These are phyloP conservation scores for Oscheius sp. DNA, from an alignment of 2,888 invertebrate genomes.

Conservation along the genomic window DNA sequence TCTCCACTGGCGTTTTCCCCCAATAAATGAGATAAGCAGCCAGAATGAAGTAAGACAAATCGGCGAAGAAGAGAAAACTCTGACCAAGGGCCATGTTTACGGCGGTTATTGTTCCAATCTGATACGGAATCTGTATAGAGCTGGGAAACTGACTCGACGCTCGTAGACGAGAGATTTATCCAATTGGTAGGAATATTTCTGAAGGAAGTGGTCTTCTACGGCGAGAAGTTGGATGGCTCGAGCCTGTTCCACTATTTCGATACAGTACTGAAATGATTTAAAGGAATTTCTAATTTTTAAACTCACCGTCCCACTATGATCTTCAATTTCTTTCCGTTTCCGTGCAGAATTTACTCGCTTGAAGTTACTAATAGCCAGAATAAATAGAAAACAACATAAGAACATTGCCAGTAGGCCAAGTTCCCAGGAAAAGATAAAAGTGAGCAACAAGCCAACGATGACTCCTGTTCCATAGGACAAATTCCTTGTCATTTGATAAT, in stretches of 20 bases:
- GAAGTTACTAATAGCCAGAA: constrained; percentile 40
- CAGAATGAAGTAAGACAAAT: constrained; percentile 44
- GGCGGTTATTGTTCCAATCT: constrained; percentile 43
- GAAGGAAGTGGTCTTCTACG: constrained; percentile 70
- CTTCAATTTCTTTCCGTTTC: constrained; percentile 42
- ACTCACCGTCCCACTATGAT: constrained; percentile 38
- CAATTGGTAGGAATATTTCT: constrained; percentile 63
- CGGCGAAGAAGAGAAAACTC: constrained; percentile 47
- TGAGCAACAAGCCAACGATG: constrained; percentile 40
- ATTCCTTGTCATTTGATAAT: constrained; percentile 2
- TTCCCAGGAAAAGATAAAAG: constrained; percentile 51
- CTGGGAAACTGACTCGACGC: constrained; percentile 49
- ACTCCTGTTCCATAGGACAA: background rate
- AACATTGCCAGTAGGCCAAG: constrained; percentile 41
- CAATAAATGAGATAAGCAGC: constrained; percentile 47
- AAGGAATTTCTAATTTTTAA: too few species aligned
- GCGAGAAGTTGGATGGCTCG: constrained; percentile 74
- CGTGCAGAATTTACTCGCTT: constrained; percentile 41
- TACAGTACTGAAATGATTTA: constrained; percentile 64
- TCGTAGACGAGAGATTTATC: constrained; percentile 34
- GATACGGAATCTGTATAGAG: too few species aligned
- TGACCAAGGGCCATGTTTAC: constrained; percentile 46
- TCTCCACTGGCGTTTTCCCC: constrained; percentile 39
- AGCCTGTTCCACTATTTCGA: constrained; percentile 74
- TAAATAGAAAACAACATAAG: constrained; percentile 41